Evolutionary conservation across 2,888 invertebrate species (phyloP).

Genomic region (Pammene fasciana): DNA sequence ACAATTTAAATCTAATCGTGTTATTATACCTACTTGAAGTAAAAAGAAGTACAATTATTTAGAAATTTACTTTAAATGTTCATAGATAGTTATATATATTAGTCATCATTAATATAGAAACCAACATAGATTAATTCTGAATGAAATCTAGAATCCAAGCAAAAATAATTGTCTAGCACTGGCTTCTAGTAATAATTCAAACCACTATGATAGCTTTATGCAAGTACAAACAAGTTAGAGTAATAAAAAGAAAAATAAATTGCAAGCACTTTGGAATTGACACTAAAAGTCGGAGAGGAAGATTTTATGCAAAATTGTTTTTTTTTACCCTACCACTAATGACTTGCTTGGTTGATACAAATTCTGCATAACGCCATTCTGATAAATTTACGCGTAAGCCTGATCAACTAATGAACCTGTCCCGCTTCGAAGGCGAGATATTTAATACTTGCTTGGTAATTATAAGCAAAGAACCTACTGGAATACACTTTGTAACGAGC

Average conservation of each 20-base stretch:
- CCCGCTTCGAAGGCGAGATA: constrained; percentile 30
- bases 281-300: background rate
- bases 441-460: constrained; percentile 33
- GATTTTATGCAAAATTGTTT: background rate
- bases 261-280: background rate
- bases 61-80: background rate
- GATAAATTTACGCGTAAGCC: constrained; percentile 31
- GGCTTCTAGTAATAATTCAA: constrained; percentile 12
- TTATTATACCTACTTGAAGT: too few species aligned
- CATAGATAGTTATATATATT: background rate
- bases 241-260: background rate
- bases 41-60: too few species aligned
- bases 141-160: constrained; percentile 3
- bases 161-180: constrained; percentile 4
- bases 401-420: constrained; percentile 40
- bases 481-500: constrained; percentile 32
- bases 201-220: constrained; percentile 20
- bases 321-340: background rate
- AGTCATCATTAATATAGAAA: constrained; percentile 3
- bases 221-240: background rate
- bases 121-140: constrained; percentile 19
- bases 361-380: constrained; percentile 17
- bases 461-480: constrained; percentile 32
- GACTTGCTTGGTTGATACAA: background rate
- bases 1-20: too few species aligned